phyloP scores from a whole-genome alignment of 2,113 vertebrate genomes.

The Nyctibius bracteatus region DNA sequence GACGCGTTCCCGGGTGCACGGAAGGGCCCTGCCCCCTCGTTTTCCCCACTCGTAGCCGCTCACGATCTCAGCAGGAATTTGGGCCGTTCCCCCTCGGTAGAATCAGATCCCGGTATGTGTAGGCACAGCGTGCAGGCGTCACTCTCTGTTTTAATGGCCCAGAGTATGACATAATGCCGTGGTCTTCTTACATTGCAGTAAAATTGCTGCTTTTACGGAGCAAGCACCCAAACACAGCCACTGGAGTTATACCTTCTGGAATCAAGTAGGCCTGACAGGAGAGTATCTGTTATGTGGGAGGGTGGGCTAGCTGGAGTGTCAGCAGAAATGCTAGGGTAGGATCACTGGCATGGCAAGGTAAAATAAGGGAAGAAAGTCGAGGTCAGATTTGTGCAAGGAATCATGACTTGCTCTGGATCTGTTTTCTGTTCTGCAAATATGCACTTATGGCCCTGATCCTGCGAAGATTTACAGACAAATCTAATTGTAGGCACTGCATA shows the following conservation, averaged over 20 bases:
- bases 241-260: background rate
- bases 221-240: background rate
- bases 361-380: fast-evolving
- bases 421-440: background rate
- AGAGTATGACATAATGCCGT: background rate
- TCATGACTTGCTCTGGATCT: background rate
- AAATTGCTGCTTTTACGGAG: background rate
- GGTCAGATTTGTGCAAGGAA: background rate
- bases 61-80: background rate
- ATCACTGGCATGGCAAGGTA: background rate
- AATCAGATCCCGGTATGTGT: fast-evolving
- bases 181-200: background rate
- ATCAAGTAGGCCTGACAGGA: background rate
- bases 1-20: background rate
- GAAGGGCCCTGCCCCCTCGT: background rate
- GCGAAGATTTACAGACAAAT: background rate
- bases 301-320: background rate
- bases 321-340: background rate
- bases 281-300: fast-evolving
- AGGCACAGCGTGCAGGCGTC: background rate
- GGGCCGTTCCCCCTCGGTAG: background rate
- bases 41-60: background rate
- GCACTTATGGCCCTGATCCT: background rate
- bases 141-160: fast-evolving
- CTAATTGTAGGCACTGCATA: background rate